Evolutionary conservation across 2,113 vertebrate species (phyloP).

Genomic region (Deroptyus accipitrinus): DNA sequence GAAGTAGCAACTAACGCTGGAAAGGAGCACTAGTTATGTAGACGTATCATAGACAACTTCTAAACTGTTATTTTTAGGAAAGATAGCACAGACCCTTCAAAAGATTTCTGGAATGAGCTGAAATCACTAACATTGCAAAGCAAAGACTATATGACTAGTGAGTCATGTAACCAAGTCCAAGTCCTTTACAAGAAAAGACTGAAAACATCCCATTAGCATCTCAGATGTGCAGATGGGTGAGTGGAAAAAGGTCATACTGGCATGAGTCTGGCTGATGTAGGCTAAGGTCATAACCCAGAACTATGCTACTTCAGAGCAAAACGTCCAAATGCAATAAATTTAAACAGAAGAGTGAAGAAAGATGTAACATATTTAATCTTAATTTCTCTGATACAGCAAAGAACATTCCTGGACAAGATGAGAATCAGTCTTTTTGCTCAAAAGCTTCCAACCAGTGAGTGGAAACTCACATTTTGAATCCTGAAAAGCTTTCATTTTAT

Average conservation of each 20-base stretch:
- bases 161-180: neutral
- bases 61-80: neutral
- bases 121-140: neutral
- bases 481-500: neutral
- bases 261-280: neutral
- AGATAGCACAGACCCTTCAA: neutral
- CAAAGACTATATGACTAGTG: neutral
- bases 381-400: neutral
- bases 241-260: neutral
- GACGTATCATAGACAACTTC: neutral
- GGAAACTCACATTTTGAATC: neutral
- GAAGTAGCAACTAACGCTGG: neutral
- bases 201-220: neutral
- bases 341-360: neutral
- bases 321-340: neutral
- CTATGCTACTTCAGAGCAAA: neutral
- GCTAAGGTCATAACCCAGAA: neutral
- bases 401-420: neutral
- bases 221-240: neutral
- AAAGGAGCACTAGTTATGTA: neutral
- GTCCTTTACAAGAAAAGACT: neutral
- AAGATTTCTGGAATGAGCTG: neutral
- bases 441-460: neutral
- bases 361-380: neutral
- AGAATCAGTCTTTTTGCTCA: neutral